phyloP scores from a whole-genome alignment of 2,888 invertebrate genomes.

The Anthophora plumipes region DNA sequence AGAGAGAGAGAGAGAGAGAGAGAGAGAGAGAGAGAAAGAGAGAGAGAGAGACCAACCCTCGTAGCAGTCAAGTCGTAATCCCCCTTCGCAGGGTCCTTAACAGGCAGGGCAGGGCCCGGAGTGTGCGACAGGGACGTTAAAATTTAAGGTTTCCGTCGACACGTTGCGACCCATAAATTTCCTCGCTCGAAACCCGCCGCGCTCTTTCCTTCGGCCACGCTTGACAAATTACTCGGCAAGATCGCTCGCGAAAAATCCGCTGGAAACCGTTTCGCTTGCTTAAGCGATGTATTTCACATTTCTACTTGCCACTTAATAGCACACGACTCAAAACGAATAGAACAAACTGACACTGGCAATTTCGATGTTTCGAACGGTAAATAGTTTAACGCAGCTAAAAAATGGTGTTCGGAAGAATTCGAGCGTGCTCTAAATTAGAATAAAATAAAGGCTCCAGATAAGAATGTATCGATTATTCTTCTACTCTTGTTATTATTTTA shows the following conservation, averaged over 20 bases:
- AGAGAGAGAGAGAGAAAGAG: conserved; percentile 25
- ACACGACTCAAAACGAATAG: too few species aligned
- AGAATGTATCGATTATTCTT: neutral
- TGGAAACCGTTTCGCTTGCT: neutral
- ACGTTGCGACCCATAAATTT: conserved; percentile 79
- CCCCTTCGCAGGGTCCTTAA: conserved; percentile 64
- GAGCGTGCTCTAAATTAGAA: neutral
- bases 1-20: conserved; percentile 22
- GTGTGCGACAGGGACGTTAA: conserved; percentile 76
- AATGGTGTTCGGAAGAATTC: neutral
- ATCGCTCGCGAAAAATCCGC: conserved; percentile 19
- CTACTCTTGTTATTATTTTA: neutral
- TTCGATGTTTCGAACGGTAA: too few species aligned
- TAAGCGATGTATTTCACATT: too few species aligned
- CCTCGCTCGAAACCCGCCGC: conserved; percentile 70
- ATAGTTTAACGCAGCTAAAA: too few species aligned
- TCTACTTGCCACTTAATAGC: too few species aligned
- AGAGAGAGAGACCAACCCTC: conserved; percentile 37
- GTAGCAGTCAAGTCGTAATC: conserved; percentile 56
- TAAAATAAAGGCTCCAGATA: neutral
- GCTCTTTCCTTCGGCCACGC: conserved; percentile 50
- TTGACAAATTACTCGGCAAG: conserved; percentile 49
- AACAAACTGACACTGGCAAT: too few species aligned
- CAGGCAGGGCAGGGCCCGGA: conserved; percentile 63
- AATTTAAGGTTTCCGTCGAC: conserved; percentile 84